Conservation (phyloP, 1,140 invertebrate genomes). For the Rhyzopertha dominica region DNA sequence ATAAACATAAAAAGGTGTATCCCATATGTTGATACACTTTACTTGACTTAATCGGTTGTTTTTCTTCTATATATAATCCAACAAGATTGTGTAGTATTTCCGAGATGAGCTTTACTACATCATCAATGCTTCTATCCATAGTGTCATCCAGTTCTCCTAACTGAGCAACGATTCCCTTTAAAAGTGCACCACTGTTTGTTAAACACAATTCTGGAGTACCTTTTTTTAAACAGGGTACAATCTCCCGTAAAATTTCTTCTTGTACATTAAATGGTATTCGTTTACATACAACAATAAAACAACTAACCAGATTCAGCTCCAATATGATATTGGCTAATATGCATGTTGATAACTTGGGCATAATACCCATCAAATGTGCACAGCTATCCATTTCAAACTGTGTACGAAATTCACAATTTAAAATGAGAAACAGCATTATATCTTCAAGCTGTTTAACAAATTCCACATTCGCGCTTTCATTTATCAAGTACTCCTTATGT, state of each 20-base stretch:
- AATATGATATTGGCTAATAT: slow-evolving; percentile 31
- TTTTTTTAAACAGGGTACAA: slow-evolving; percentile 27
- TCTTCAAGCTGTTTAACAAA: slow-evolving; percentile 24
- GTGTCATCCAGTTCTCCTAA: slow-evolving; percentile 19
- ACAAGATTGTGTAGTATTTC: slow-evolving; percentile 29
- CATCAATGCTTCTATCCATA: slow-evolving; percentile 9
- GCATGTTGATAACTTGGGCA: slow-evolving; percentile 35
- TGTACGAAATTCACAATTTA: slow-evolving; percentile 34
- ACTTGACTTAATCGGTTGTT: slow-evolving; percentile 18
- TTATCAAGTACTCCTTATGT: slow-evolving; percentile 23
- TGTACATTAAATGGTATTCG: slow-evolving; percentile 23
- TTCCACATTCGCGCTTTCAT: slow-evolving; percentile 13
- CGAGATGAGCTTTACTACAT: slow-evolving; percentile 18
- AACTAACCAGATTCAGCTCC: slow-evolving; percentile 24
- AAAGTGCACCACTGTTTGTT: slow-evolving; percentile 16
- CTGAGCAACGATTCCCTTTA: slow-evolving; percentile 19
- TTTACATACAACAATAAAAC: slow-evolving; percentile 26
- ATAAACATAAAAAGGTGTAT: slow-evolving; percentile 28
- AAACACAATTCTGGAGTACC: slow-evolving; percentile 20
- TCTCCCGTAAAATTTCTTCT: slow-evolving; percentile 34
- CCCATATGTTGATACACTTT: slow-evolving; percentile 35
- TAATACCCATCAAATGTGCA: slow-evolving; percentile 34
- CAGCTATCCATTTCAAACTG: slow-evolving; percentile 26
- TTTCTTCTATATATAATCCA: slow-evolving; percentile 22
- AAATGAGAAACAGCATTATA: slow-evolving; percentile 31